Evolutionary conservation across 1,140 invertebrate genomes (phyloP).

Genomic region (Phortica variegata): DNA sequence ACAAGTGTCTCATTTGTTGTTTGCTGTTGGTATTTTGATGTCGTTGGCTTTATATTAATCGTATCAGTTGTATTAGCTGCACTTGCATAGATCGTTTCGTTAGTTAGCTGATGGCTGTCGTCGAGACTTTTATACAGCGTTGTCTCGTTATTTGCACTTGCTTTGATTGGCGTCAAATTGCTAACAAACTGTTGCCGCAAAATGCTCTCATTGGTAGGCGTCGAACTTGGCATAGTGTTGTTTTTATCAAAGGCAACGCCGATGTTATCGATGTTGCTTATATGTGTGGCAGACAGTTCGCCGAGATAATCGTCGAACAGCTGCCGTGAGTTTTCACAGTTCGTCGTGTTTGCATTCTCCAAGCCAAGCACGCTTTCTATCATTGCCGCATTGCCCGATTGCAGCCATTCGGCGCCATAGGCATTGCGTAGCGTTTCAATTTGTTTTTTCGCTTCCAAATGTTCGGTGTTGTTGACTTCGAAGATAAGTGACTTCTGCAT

Average conservation of each 20-base stretch:
- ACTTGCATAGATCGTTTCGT: slow-evolving; percentile 33
- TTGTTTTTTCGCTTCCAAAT: slow-evolving; percentile 65
- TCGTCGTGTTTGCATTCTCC: slow-evolving; percentile 15
- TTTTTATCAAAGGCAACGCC: neutral
- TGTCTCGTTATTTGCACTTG: neutral
- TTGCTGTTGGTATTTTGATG: neutral
- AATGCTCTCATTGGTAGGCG: slow-evolving; percentile 17
- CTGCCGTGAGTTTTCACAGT: slow-evolving; percentile 23
- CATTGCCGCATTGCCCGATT: slow-evolving; percentile 59
- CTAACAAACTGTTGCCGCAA: slow-evolving; percentile 5
- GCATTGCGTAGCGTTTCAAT: slow-evolving; percentile 62
- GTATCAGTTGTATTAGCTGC: slow-evolving; percentile 23
- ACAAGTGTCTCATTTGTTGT: too few relatives aligned
- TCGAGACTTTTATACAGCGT: neutral
- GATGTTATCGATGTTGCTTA: neutral
- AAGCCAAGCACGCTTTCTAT: slow-evolving; percentile 62
- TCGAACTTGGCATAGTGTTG: slow-evolving; percentile 24
- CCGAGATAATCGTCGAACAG: slow-evolving; percentile 40
- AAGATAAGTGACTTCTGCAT: neutral
- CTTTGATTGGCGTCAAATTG: slow-evolving; percentile 28
- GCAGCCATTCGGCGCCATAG: slow-evolving; percentile 65
- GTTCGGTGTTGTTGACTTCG: slow-evolving; percentile 18
- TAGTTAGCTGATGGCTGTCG: slow-evolving; percentile 3
- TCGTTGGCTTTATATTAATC: slow-evolving; percentile 19
- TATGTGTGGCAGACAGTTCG: slow-evolving; percentile 24